Conservation (phyloP, 2,797 vertebrate species). For the Crenuchus spilurus region DNA sequence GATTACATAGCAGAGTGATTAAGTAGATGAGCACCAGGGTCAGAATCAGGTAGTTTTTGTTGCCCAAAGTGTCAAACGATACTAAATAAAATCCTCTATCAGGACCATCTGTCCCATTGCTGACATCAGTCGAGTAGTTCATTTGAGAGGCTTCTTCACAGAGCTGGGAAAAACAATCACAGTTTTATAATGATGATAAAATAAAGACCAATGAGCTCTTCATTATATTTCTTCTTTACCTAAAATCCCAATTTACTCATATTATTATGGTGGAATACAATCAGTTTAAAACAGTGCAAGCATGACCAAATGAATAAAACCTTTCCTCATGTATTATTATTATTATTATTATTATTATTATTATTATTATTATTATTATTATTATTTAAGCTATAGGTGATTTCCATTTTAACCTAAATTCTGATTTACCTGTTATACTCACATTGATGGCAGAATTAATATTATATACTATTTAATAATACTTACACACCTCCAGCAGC, state of each 20-base stretch:
- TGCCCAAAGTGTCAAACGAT: constrained; percentile 31
- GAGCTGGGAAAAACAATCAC: background rate
- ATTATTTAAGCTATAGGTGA: too few species aligned
- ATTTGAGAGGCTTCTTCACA: constrained; percentile 24
- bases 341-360: too few species aligned
- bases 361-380: too few species aligned
- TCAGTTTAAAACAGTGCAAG: too few species aligned
- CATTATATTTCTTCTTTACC: background rate
- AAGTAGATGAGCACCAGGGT: constrained; percentile 51
- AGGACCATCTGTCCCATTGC: constrained; percentile 19
- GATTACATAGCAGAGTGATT: constrained; percentile 50
- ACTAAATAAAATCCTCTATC: constrained; percentile 47
- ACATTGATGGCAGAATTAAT: background rate
- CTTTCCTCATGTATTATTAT: too few species aligned
- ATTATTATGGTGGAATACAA: too few species aligned
- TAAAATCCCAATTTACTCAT: too few species aligned
- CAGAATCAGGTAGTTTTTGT: constrained; percentile 55
- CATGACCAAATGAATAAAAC: too few species aligned
- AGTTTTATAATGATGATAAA: background rate
- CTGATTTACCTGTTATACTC: background rate
- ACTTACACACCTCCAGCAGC: constrained; percentile 6
- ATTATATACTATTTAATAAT: background rate
- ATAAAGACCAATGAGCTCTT: too few species aligned
- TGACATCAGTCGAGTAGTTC: constrained; percentile 26
- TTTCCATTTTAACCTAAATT: too few species aligned